These are phyloP conservation scores for Psylliodes chrysocephalus DNA, from an alignment of 2,888 invertebrate species.

Conservation along the genomic window DNA sequence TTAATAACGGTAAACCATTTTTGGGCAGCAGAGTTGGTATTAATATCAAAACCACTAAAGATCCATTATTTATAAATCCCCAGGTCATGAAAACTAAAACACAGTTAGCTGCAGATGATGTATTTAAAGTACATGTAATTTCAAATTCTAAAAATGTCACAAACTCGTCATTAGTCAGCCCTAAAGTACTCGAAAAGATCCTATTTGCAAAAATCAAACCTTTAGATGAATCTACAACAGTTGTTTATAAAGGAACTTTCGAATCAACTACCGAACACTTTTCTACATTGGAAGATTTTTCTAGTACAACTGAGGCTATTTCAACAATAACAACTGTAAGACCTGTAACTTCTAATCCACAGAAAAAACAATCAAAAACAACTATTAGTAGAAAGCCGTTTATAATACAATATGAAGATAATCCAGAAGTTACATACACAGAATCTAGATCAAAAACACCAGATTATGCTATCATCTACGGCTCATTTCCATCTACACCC, in stretches of 20 bases:
- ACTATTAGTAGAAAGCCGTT: slow-evolving; percentile 4
- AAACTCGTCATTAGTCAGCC: slow-evolving; percentile 12
- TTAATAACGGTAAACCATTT: slow-evolving; percentile 60
- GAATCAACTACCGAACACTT: background rate
- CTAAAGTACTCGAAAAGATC: slow-evolving; percentile 23
- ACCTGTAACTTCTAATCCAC: background rate
- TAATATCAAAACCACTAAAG: slow-evolving; percentile 34
- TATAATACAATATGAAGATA: slow-evolving; percentile 7
- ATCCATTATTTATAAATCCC: slow-evolving; percentile 22
- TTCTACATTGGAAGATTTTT: background rate
- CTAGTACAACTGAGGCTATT: slow-evolving; percentile 16
- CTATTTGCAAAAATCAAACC: slow-evolving; percentile 31
- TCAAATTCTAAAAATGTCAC: slow-evolving; percentile 16
- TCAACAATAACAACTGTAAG: slow-evolving; percentile 6
- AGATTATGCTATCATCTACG: slow-evolving; percentile 62
- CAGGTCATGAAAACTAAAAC: slow-evolving; percentile 11
- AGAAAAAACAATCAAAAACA: slow-evolving; percentile 4
- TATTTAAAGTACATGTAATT: slow-evolving; percentile 19
- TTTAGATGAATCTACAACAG: slow-evolving; percentile 12
- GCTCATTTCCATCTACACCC: slow-evolving; percentile 57
- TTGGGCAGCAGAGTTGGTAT: slow-evolving; percentile 55
- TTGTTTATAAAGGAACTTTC: background rate
- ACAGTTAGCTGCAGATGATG: slow-evolving; percentile 11
- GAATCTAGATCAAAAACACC: slow-evolving; percentile 59
- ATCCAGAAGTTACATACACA: background rate